A percentile compares a stretch with the other conserved stretches of the same genome.
Evolutionary conservation across 2,797 vertebrate species (phyloP).

Genomic region (Anolis apletophallus): DNA sequence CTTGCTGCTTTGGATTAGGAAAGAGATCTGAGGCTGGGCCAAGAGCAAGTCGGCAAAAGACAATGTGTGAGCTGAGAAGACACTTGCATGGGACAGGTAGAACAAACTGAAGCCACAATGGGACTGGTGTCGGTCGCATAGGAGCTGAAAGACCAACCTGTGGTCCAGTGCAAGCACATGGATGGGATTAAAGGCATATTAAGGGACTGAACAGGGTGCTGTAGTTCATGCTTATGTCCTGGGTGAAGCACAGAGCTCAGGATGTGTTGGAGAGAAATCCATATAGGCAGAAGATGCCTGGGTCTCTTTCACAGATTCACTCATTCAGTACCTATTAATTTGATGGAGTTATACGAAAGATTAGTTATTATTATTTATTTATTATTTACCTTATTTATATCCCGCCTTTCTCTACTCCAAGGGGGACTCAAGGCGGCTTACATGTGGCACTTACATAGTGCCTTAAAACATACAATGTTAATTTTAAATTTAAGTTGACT

Average conservation of each 20-base stretch:
- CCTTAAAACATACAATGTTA: no score
- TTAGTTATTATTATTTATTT: no score
- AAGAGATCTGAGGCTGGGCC: background rate
- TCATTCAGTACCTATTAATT: background rate
- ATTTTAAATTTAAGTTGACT: no score
- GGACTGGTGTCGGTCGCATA: background rate
- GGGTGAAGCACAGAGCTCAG: background rate
- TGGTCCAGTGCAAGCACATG: background rate
- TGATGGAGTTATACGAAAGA: background rate
- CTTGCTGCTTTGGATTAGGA: background rate
- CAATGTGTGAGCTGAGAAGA: background rate
- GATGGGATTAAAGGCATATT: background rate
- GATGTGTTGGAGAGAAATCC: background rate
- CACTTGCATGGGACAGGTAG: background rate
- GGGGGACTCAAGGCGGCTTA: no score
- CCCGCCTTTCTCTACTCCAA: no score
- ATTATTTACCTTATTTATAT: no score
- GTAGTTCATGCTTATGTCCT: background rate
- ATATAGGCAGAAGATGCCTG: background rate
- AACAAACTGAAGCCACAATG: background rate
- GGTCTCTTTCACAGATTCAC: background rate
- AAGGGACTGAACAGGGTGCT: background rate
- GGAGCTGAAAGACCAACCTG: background rate
- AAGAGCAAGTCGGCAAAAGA: background rate
- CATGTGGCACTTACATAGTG: no score